Conservation (phyloP, 2,797 vertebrate species). For the Babyrousa celebensis region DNA sequence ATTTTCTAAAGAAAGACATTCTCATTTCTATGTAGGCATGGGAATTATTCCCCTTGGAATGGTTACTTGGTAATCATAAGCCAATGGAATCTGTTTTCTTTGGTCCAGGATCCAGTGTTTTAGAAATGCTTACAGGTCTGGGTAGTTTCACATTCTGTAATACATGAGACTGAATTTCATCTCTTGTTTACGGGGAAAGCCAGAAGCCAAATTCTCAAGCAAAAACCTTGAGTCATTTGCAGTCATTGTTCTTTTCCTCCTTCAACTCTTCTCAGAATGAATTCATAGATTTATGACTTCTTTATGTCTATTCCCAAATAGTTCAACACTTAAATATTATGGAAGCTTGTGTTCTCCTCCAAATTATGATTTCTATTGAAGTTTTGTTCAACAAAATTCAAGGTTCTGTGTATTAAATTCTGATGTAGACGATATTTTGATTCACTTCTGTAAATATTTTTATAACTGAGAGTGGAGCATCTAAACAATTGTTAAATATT, state of each 20-base stretch:
- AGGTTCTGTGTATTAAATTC: constrained; percentile 65
- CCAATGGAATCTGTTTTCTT: constrained; percentile 66
- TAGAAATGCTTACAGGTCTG: constrained; percentile 65
- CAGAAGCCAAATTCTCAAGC: constrained; percentile 63
- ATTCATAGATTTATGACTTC: constrained; percentile 71
- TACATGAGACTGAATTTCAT: constrained; percentile 69
- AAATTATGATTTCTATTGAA: constrained; percentile 76
- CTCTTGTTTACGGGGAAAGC: constrained; percentile 71
- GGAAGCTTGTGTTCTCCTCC: constrained; percentile 63
- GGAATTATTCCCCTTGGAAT: constrained; percentile 34
- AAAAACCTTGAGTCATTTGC: constrained; percentile 29
- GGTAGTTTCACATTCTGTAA: constrained; percentile 67
- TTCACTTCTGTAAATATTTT: constrained; percentile 84
- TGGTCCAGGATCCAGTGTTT: constrained; percentile 45
- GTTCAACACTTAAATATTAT: constrained; percentile 61
- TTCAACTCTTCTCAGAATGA: constrained; percentile 68
- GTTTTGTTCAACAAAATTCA: constrained; percentile 71
- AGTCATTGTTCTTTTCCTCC: constrained; percentile 66
- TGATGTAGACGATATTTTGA: constrained; percentile 69
- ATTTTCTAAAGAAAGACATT: background rate
- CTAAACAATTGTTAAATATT: constrained; percentile 79
- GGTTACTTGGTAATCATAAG: constrained; percentile 62
- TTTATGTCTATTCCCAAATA: constrained; percentile 74
- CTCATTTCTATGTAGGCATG: background rate
- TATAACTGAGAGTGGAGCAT: constrained; percentile 70